These are phyloP conservation scores for Mystacides longicornis DNA, from an alignment of 2,888 invertebrate genomes.

Conservation along the genomic window DNA sequence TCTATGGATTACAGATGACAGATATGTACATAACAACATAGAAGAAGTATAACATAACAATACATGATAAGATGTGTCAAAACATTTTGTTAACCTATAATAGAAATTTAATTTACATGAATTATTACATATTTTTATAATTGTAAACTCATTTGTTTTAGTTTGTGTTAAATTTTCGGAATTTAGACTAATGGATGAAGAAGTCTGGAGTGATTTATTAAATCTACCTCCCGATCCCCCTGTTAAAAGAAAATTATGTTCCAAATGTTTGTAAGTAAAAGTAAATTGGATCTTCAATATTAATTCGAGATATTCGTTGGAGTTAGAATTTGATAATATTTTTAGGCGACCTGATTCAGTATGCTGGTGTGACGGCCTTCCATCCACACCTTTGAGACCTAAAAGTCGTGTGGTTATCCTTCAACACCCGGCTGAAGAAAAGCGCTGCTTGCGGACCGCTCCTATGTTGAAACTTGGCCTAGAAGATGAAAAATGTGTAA, in stretches of 20 bases:
- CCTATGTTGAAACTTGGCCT: conserved; percentile 80
- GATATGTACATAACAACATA: no score
- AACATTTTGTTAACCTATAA: no score
- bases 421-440: conserved; percentile 92
- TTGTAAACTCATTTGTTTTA: no score
- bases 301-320: no score
- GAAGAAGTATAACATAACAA: no score
- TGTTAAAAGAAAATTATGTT: conserved; percentile 61
- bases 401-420: conserved; percentile 69
- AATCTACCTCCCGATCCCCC: conserved; percentile 73
- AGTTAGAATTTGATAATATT: no score
- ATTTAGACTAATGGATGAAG: conserved; percentile 36
- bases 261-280: conserved; percentile 62
- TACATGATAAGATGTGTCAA: no score
- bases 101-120: no score
- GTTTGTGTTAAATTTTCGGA: neutral
- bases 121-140: no score
- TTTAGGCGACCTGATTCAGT: conserved; percentile 73
- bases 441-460: conserved; percentile 80
- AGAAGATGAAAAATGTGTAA: conserved; percentile 64
- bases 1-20: no score
- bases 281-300: no score
- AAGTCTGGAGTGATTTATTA: conserved; percentile 64
- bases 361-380: conserved; percentile 87
- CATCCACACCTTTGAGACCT: conserved; percentile 59